A percentile compares a stretch with the other conserved stretches of the same genome.
Evolutionary conservation across 2,113 vertebrate species (phyloP).

Genomic region (Setophaga coronata): DNA sequence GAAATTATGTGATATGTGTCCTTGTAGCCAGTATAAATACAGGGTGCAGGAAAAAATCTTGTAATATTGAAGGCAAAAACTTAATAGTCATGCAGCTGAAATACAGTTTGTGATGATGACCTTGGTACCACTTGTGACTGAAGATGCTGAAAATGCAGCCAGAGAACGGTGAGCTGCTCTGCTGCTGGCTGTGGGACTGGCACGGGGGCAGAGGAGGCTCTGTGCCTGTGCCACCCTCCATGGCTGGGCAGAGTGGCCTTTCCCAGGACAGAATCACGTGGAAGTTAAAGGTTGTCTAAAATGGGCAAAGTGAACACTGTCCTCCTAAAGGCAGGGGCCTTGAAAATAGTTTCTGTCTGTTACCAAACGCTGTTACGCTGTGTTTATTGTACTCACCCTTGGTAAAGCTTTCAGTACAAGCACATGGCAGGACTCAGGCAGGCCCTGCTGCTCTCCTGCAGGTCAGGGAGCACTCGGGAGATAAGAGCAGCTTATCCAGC

Average conservation of each 20-base stretch:
- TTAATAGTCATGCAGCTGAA: not conserved
- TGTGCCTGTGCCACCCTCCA: rapidly evolving
- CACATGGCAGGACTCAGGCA: not conserved
- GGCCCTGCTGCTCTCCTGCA: not conserved
- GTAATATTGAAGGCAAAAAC: not conserved
- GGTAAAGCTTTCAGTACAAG: not conserved
- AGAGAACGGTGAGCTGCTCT: rapidly evolving
- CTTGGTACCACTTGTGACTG: not conserved
- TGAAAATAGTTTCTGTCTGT: not conserved
- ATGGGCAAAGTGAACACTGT: not conserved
- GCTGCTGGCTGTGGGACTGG: not conserved
- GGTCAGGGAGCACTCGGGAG: not conserved
- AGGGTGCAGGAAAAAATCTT: not conserved
- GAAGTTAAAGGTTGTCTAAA: not conserved
- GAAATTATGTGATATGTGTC: not conserved
- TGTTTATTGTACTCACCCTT: not conserved
- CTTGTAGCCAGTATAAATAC: not conserved
- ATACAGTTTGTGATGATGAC: rapidly evolving
- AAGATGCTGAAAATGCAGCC: not conserved
- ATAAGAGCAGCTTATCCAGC: not conserved
- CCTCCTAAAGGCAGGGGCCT: not conserved
- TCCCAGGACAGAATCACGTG: rapidly evolving
- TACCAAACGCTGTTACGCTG: not conserved
- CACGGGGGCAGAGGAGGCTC: not conserved
- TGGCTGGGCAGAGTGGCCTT: not conserved